Percentiles rank a stretch among this genome's conserved stretches.
Conservation (phyloP, 2,797 vertebrate species). For the Sylvilagus floridanus region DNA sequence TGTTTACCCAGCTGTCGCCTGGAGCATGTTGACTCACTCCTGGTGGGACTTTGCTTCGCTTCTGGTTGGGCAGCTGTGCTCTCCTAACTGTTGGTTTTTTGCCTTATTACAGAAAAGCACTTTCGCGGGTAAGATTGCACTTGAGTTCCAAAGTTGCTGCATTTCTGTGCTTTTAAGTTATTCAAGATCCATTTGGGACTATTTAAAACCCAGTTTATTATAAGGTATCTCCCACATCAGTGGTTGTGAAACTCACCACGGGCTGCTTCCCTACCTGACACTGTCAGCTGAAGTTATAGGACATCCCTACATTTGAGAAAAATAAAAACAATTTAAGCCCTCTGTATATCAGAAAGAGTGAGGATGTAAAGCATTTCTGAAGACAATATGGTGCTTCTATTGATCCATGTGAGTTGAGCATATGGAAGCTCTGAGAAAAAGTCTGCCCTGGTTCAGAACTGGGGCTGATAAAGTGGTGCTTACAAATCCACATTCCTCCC, state of each 20-base stretch:
- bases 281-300: constrained; percentile 40
- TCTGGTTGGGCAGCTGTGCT: constrained; percentile 70
- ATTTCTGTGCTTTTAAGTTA: constrained; percentile 37
- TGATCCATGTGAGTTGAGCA: constrained; percentile 75
- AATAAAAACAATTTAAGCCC: constrained; percentile 54
- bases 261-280: background rate
- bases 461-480: constrained; percentile 72
- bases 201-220: constrained; percentile 39
- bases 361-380: constrained; percentile 74
- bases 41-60: constrained; percentile 47
- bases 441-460: constrained; percentile 73
- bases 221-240: background rate
- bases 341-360: constrained; percentile 42
- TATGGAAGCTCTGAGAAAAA: constrained; percentile 71
- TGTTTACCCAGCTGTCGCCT: constrained; percentile 80
- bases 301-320: constrained; percentile 59
- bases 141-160: background rate
- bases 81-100: constrained; percentile 64
- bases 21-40: constrained; percentile 62
- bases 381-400: constrained; percentile 76
- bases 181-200: background rate
- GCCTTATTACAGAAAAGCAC: constrained; percentile 21
- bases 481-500: constrained; percentile 63
- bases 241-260: background rate
- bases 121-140: background rate